These are phyloP conservation scores for Periparus ater DNA, from an alignment of 2,797 vertebrate species.

Conservation along the genomic window DNA sequence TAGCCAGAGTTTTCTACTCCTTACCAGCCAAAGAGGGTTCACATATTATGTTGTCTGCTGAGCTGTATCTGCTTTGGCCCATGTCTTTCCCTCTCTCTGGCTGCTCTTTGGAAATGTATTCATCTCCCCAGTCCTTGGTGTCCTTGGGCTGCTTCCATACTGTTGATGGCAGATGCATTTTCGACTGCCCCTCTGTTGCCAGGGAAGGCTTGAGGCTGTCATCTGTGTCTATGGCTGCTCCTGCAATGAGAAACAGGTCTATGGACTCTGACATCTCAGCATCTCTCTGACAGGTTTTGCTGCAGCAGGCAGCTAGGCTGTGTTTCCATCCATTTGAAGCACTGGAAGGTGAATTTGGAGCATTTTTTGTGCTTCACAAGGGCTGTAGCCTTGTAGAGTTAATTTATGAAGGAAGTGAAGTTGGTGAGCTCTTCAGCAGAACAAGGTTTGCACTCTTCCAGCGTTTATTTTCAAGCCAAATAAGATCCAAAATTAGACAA, in stretches of 20 bases:
- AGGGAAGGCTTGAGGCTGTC: constrained; percentile 75
- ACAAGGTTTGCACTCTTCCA: not conserved
- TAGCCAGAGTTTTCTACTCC: not conserved
- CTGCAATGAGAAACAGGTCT: constrained; percentile 16
- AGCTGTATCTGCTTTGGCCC: constrained; percentile 73
- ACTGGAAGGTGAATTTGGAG: not conserved
- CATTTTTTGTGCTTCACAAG: not conserved
- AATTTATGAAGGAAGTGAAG: not conserved
- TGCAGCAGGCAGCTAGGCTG: not conserved
- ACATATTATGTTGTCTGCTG: constrained; percentile 76
- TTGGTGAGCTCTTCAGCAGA: not conserved
- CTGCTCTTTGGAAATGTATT: constrained; percentile 79
- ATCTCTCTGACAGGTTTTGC: not conserved
- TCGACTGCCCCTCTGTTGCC: constrained; percentile 73
- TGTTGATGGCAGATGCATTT: constrained; percentile 74
- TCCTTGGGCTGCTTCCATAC: constrained; percentile 84
- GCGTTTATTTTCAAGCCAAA: not conserved
- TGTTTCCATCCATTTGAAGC: not conserved
- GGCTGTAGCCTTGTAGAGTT: not conserved
- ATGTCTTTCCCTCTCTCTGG: constrained; percentile 75
- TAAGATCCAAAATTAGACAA: not conserved
- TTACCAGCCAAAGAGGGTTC: constrained; percentile 81
- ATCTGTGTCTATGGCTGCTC: constrained; percentile 61
- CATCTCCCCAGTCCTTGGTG: constrained; percentile 82
- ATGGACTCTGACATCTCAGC: not conserved